These are phyloP conservation scores for Ditula angustiorana DNA, from an alignment of 2,888 invertebrate species.

Conservation along the genomic window DNA sequence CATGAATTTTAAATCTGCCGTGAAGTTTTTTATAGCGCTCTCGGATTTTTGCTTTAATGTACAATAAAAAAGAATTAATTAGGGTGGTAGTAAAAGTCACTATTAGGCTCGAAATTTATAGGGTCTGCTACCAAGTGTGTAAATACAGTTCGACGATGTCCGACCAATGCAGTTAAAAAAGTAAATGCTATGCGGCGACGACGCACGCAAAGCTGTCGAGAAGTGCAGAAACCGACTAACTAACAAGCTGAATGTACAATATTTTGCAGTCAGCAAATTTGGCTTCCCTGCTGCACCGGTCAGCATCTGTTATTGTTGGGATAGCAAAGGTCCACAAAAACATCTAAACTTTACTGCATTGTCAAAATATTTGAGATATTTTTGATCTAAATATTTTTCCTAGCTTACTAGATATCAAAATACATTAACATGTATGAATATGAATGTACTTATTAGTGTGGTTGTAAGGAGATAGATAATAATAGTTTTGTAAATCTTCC, in stretches of 20 bases:
- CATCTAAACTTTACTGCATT: not conserved
- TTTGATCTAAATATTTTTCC: not conserved
- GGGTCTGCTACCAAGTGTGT: constrained; percentile 49
- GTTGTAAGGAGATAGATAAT: not conserved
- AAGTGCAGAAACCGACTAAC: constrained; percentile 19
- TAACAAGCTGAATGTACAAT: constrained; percentile 17
- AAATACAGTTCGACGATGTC: constrained; percentile 51
- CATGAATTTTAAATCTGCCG: constrained; percentile 25
- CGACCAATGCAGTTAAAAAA: constrained; percentile 43
- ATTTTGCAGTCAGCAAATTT: constrained; percentile 15
- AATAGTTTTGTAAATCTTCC: not conserved
- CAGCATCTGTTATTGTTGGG: not conserved
- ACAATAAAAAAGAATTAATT: constrained; percentile 31
- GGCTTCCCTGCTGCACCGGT: not conserved
- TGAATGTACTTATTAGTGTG: not conserved
- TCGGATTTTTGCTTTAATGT: constrained; percentile 25
- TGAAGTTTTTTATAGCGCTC: constrained; percentile 30
- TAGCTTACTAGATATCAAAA: not conserved
- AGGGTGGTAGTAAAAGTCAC: constrained; percentile 35
- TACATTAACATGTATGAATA: not conserved
- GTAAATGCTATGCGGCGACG: constrained; percentile 43
- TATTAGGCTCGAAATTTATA: constrained; percentile 41
- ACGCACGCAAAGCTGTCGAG: constrained; percentile 36
- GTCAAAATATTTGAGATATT: not conserved
- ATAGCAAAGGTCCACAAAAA: not conserved